Conservation (phyloP, 2,888 invertebrate species). For the Achlya flavicornis region DNA sequence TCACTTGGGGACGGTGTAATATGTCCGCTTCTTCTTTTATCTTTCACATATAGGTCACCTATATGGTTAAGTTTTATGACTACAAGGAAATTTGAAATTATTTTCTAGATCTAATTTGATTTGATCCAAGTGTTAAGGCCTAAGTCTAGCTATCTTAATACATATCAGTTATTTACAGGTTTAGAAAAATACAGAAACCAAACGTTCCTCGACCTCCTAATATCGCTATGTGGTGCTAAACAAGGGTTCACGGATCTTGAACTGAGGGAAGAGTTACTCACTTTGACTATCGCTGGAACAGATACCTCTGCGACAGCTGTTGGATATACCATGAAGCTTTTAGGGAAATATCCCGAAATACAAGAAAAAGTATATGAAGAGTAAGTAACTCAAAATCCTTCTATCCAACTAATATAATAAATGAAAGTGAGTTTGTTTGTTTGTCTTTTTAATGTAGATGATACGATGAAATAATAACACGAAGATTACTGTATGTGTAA, state of each 20-base stretch:
- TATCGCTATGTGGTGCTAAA: constrained; percentile 76
- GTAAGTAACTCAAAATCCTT: constrained; percentile 48
- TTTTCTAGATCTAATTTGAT: too few relatives aligned
- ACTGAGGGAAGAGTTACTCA: constrained; percentile 83
- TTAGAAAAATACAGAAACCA: constrained; percentile 63
- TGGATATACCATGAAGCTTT: constrained; percentile 69
- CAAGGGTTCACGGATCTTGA: constrained; percentile 79
- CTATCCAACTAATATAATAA: too few relatives aligned
- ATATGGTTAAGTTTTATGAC: too few relatives aligned
- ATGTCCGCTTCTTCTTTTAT: too few relatives aligned
- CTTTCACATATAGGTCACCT: too few relatives aligned
- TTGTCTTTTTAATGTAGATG: too few relatives aligned
- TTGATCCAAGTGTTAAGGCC: too few relatives aligned
- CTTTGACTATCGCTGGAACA: constrained; percentile 82
- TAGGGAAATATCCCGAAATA: constrained; percentile 73
- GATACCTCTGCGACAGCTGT: constrained; percentile 77
- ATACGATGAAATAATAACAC: too few relatives aligned
- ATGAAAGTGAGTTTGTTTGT: too few relatives aligned
- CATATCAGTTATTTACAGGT: constrained; percentile 40
- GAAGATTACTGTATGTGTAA: neutral
- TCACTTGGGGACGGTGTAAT: too few relatives aligned
- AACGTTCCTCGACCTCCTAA: constrained; percentile 82
- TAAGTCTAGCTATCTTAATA: too few relatives aligned
- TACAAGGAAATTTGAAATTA: too few relatives aligned
- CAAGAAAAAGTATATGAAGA: constrained; percentile 75